phyloP scores from a whole-genome alignment of 2,888 invertebrate species.

The Agrilus biguttatus region DNA sequence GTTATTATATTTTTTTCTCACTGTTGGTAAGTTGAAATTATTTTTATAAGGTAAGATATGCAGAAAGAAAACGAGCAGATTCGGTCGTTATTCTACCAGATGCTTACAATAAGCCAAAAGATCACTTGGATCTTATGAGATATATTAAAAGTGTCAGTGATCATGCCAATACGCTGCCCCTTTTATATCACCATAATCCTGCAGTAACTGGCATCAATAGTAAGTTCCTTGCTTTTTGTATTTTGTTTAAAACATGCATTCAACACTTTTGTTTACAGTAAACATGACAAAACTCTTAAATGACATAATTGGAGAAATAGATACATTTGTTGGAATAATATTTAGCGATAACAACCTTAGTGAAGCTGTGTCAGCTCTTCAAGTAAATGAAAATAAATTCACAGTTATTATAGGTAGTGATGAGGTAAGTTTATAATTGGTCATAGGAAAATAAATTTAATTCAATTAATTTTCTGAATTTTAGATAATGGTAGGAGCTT shows the following conservation, averaged over 20 bases:
- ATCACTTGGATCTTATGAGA: slow-evolving; percentile 41
- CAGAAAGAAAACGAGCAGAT: slow-evolving; percentile 43
- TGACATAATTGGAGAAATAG: slow-evolving; percentile 27
- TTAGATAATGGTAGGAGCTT: slow-evolving; percentile 47
- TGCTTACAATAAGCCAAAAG: slow-evolving; percentile 53
- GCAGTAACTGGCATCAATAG: slow-evolving; percentile 50
- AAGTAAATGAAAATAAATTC: slow-evolving; percentile 23
- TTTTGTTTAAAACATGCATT: not conserved
- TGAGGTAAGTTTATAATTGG: slow-evolving; percentile 15
- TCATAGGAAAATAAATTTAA: not conserved
- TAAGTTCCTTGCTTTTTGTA: slow-evolving; percentile 30
- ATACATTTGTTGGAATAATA: slow-evolving; percentile 26
- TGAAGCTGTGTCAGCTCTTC: slow-evolving; percentile 20
- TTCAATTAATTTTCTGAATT: slow-evolving; percentile 9
- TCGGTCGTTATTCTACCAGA: slow-evolving; percentile 58
- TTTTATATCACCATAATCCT: slow-evolving; percentile 69
- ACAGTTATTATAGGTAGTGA: slow-evolving; percentile 26
- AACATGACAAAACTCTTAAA: slow-evolving; percentile 24
- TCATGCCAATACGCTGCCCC: slow-evolving; percentile 55
- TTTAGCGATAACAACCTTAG: slow-evolving; percentile 24
- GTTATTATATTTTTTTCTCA: not conserved
- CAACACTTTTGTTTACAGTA: slow-evolving; percentile 13
- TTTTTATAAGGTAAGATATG: slow-evolving; percentile 43
- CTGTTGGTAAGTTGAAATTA: not conserved
- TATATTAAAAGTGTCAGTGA: slow-evolving; percentile 50